Evolutionary conservation across 2,113 vertebrate genomes (phyloP).

Genomic region (Serilophus lunatus): DNA sequence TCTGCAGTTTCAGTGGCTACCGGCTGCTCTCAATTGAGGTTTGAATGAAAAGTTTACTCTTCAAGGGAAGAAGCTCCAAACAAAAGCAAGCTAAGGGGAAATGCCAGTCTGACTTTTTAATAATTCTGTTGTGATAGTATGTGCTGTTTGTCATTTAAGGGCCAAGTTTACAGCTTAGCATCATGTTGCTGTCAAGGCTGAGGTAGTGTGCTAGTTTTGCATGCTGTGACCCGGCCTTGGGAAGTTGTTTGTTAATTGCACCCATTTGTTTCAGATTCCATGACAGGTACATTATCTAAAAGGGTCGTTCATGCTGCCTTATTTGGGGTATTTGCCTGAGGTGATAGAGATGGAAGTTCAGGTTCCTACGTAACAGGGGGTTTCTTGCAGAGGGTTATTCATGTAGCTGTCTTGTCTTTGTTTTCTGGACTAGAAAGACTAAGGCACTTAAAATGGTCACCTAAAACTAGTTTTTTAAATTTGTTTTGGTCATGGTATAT

Average conservation of each 20-base stretch:
- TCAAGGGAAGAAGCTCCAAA: background rate
- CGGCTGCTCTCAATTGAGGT: background rate
- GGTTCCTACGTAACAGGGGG: background rate
- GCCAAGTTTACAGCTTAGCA: background rate
- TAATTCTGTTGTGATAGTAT: background rate
- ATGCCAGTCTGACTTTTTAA: background rate
- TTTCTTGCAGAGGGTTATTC: background rate
- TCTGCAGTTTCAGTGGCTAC: constrained; percentile 13
- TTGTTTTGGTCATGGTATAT: background rate
- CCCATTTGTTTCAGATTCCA: background rate
- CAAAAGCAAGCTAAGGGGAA: background rate
- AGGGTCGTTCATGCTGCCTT: background rate
- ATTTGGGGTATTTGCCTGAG: background rate
- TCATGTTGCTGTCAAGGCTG: background rate
- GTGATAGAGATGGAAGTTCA: background rate
- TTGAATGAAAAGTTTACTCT: constrained; percentile 36
- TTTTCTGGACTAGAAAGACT: background rate
- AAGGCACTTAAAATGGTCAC: background rate
- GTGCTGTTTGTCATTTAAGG: background rate
- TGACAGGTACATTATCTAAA: background rate
- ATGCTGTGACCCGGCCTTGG: background rate
- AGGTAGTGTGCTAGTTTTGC: background rate
- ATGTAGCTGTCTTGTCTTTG: background rate
- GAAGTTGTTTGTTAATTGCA: background rate
- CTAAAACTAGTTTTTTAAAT: background rate